phyloP scores from a whole-genome alignment of 2,888 invertebrate genomes.

The Drosophila birchii region DNA sequence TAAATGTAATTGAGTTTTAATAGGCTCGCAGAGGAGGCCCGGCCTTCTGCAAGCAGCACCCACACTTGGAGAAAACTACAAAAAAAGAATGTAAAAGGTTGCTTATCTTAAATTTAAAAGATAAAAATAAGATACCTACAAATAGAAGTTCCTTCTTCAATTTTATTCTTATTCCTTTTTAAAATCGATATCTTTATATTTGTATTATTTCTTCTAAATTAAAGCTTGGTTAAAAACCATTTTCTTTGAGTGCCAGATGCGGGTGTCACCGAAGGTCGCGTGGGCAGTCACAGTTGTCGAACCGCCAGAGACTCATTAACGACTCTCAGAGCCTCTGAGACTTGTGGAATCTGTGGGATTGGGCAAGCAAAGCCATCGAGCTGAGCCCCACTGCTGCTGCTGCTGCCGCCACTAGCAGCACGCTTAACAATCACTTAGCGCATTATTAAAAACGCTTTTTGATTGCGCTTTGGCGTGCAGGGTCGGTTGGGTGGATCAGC shows the following conservation, averaged over 20 bases:
- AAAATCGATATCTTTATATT: not conserved
- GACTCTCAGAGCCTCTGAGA: conserved; percentile 28
- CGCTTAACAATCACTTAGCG: conserved; percentile 80
- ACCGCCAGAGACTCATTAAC: conserved; percentile 57
- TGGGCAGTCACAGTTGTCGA: conserved; percentile 54
- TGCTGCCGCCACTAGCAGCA: conserved; percentile 21
- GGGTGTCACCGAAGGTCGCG: conserved; percentile 69
- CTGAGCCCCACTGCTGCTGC: conserved; percentile 1
- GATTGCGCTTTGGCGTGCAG: conserved; percentile 79
- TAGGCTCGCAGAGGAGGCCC: conserved; percentile 49
- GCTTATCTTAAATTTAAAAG: too few relatives aligned
- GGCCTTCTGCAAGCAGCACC: not conserved
- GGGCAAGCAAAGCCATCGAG: conserved; percentile 70
- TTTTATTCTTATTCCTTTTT: not conserved
- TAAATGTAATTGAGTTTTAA: conserved; percentile 80
- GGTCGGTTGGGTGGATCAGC: conserved; percentile 8
- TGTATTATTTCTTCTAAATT: not conserved
- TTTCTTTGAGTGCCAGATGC: conserved; percentile 30
- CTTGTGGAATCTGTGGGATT: conserved; percentile 47
- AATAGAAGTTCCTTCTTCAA: not conserved
- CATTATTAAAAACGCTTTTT: conserved; percentile 81
- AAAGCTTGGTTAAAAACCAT: not conserved
- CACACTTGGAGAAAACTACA: conserved; percentile 4
- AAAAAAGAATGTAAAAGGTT: too few relatives aligned
- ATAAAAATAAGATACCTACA: not conserved